phyloP scores from a whole-genome alignment of 1,140 invertebrate species.

The Magallana ariakensis region DNA sequence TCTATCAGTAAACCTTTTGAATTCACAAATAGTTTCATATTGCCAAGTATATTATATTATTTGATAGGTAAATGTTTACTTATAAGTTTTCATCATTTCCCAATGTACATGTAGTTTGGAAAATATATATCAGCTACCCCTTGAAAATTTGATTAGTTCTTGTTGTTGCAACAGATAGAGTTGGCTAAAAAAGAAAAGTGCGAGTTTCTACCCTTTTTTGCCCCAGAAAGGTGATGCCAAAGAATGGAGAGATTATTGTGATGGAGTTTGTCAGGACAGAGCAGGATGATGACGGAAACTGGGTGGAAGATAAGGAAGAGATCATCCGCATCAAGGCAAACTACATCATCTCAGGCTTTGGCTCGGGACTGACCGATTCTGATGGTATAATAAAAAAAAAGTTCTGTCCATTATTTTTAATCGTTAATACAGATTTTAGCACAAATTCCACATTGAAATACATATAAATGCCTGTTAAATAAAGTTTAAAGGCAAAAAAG shows the following conservation, averaged over 20 bases:
- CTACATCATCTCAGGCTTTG: constrained; percentile 97
- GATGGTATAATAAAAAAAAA: constrained; percentile 83
- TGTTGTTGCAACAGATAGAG: constrained; percentile 86
- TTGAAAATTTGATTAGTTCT: no score
- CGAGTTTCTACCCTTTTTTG: constrained; percentile 96
- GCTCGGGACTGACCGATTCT: constrained; percentile 89
- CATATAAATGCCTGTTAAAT: neutral
- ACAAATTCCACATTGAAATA: neutral
- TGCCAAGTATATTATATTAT: no score
- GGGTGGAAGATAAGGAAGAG: constrained; percentile 90
- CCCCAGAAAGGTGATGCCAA: constrained; percentile 89
- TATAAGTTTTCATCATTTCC: no score
- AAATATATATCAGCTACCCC: no score
- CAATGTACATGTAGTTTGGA: no score
- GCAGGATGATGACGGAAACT: constrained; percentile 85
- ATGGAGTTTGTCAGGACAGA: constrained; percentile 83
- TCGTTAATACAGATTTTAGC: no score
- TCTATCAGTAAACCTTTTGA: no score
- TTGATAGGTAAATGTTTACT: no score
- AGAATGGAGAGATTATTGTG: constrained; percentile 85
- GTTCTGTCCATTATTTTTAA: neutral
- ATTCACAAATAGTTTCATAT: no score
- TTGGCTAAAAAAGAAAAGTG: constrained; percentile 97
- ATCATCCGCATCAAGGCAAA: constrained; percentile 90
- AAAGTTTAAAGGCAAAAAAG: no score